Conservation (phyloP, 92 coral and sea anemone species). For the Parazoanthus atlanticus region DNA sequence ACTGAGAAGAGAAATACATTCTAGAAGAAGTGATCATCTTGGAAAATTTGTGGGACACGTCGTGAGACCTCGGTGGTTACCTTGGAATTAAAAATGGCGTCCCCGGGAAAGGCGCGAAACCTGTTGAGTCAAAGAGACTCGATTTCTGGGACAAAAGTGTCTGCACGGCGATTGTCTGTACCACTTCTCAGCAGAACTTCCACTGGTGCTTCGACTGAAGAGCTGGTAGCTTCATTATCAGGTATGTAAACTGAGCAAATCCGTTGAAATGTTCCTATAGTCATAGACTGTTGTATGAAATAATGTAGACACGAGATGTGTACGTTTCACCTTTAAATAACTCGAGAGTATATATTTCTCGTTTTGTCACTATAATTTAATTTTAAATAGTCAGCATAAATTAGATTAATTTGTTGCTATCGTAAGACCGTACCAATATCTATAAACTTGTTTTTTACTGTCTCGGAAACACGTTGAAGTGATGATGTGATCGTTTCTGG, state of each 20-base stretch:
- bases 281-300: too few relatives aligned
- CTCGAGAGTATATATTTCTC: background rate
- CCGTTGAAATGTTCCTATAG: background rate
- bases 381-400: background rate
- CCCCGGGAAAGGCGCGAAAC: slow-evolving; percentile 69
- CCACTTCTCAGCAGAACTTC: slow-evolving; percentile 36
- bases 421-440: slow-evolving; percentile 14
- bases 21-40: background rate
- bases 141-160: slow-evolving; percentile 9
- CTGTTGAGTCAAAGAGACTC: slow-evolving; percentile 30
- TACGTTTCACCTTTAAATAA: background rate
- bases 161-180: slow-evolving; percentile 22
- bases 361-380: background rate
- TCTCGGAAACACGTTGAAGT: background rate
- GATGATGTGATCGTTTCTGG: background rate
- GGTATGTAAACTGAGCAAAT: slow-evolving; percentile 30
- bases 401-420: background rate
- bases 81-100: slow-evolving; percentile 77
- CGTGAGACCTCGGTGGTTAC: slow-evolving; percentile 23
- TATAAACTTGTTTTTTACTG: background rate
- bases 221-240: slow-evolving; percentile 60
- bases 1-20: slow-evolving; percentile 8
- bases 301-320: background rate
- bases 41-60: background rate
- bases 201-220: slow-evolving; percentile 56